Evolutionary conservation across 2,888 invertebrate species (phyloP).

Genomic region (Nyleta sp.): DNA sequence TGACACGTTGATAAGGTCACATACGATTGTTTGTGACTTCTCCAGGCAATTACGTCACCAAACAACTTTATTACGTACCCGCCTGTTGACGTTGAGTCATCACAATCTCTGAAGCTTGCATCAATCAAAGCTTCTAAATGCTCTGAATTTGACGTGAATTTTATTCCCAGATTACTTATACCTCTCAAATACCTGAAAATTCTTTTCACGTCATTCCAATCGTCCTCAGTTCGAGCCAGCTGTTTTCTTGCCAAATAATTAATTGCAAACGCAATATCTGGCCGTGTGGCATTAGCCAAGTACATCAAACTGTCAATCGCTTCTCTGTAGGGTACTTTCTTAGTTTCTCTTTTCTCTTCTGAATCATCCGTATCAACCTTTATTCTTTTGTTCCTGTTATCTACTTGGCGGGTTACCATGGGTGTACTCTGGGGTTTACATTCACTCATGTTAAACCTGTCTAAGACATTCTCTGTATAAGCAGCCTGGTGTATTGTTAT

Average conservation of each 20-base stretch:
- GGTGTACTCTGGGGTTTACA: conserved; percentile 55
- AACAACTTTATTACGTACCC: conserved; percentile 53
- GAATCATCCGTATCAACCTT: conserved; percentile 7
- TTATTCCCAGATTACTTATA: conserved; percentile 25
- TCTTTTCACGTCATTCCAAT: conserved; percentile 44
- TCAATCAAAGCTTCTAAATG: conserved; percentile 63
- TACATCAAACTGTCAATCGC: conserved; percentile 64
- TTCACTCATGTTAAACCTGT: conserved; percentile 53
- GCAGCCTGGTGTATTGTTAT: conserved; percentile 34
- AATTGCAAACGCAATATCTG: conserved; percentile 19
- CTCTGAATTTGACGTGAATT: conserved; percentile 25
- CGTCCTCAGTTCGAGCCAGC: conserved; percentile 46
- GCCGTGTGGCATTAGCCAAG: conserved; percentile 50
- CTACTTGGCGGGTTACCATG: conserved; percentile 45
- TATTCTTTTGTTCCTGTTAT: conserved; percentile 33
- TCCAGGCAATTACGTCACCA: conserved; percentile 42
- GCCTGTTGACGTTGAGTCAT: conserved; percentile 54
- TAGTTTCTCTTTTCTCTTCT: conserved; percentile 7
- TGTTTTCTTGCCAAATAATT: conserved; percentile 31
- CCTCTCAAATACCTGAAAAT: conserved; percentile 22
- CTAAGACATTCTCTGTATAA: conserved; percentile 50
- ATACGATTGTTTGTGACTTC: conserved; percentile 25
- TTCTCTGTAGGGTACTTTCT: conserved; percentile 56
- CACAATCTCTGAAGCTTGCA: conserved; percentile 65
- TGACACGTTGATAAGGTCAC: neutral